phyloP scores from a whole-genome alignment of 2,797 vertebrate genomes.

The Momotus momota region DNA sequence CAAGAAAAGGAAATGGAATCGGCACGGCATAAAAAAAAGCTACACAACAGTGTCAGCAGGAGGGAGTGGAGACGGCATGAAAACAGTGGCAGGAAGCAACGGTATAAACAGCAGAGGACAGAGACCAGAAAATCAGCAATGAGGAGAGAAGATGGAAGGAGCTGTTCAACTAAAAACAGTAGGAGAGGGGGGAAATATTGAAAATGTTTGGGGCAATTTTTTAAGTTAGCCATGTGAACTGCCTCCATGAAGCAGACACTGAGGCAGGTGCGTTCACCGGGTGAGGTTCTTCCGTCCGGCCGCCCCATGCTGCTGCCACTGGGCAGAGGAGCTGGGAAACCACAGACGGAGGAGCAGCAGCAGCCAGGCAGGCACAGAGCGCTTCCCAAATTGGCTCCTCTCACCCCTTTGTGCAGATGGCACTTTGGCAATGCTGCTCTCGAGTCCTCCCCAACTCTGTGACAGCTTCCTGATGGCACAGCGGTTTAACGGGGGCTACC shows the following conservation, averaged over 20 bases:
- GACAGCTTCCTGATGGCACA: not conserved
- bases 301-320: accelerated
- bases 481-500: not conserved
- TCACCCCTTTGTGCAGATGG: not conserved
- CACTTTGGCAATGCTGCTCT: not conserved
- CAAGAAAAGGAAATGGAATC: not conserved
- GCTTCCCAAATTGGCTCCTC: not conserved
- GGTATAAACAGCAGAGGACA: not conserved
- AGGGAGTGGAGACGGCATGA: not conserved
- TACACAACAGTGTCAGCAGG: not conserved
- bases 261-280: not conserved
- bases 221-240: not conserved
- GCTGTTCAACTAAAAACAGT: not conserved
- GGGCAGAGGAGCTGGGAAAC: not conserved
- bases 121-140: not conserved
- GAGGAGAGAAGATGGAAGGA: not conserved
- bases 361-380: accelerated
- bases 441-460: not conserved
- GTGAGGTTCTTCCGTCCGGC: not conserved
- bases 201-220: not conserved
- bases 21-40: not conserved
- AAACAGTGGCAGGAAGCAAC: not conserved
- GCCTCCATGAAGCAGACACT: accelerated
- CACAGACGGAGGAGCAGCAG: not conserved
- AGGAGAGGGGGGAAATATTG: too few relatives aligned